Percentiles rank a stretch among this genome's conserved stretches.
These are phyloP conservation scores for Myotis planiceps DNA, from an alignment of 2,797 vertebrate species.

Conservation along the genomic window DNA sequence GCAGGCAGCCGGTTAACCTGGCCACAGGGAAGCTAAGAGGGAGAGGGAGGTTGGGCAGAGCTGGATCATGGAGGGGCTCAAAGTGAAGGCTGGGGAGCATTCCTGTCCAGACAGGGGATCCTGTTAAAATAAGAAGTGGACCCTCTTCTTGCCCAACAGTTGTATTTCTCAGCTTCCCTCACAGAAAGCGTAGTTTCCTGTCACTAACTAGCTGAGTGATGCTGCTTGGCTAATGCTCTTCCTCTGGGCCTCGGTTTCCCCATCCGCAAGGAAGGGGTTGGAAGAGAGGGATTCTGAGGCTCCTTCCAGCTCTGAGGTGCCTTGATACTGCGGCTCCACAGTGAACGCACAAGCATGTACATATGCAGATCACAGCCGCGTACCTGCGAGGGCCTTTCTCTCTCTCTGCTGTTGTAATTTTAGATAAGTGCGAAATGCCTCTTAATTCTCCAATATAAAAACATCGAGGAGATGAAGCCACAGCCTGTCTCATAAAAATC, in stretches of 20 bases:
- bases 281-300: neutral
- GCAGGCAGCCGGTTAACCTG: accelerated
- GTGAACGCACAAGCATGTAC: slow-evolving; percentile 20
- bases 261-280: neutral
- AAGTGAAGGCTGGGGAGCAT: neutral
- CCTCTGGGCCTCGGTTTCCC: slow-evolving; percentile 16
- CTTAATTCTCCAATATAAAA: slow-evolving; percentile 76
- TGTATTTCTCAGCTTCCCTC: neutral
- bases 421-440: slow-evolving; percentile 79
- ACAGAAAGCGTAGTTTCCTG: neutral
- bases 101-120: neutral
- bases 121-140: neutral
- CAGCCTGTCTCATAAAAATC: slow-evolving; percentile 65
- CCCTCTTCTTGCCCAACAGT: neutral
- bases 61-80: neutral
- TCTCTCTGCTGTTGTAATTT: slow-evolving; percentile 81
- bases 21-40: neutral
- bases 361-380: slow-evolving; percentile 71
- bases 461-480: slow-evolving; percentile 75
- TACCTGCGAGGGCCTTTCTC: slow-evolving; percentile 78
- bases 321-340: slow-evolving; percentile 39
- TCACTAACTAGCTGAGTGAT: neutral
- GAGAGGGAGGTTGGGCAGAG: too few relatives aligned
- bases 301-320: neutral
- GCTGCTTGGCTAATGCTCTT: neutral